A percentile compares a stretch with the other conserved stretches of the same genome.
These are phyloP conservation scores for Samia ricini DNA, from an alignment of 1,140 invertebrate genomes.

Conservation along the genomic window DNA sequence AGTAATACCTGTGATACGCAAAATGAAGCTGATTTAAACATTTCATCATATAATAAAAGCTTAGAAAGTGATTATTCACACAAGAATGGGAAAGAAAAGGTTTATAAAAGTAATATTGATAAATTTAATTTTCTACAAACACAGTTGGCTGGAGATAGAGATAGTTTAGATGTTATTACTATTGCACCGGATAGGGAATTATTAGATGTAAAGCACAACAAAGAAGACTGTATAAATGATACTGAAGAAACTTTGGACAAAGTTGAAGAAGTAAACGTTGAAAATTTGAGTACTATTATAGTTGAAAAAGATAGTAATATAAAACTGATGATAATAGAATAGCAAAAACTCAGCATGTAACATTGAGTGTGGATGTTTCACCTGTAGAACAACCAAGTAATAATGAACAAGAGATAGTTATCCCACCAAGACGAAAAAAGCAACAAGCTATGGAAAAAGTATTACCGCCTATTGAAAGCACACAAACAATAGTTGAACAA, in stretches of 20 bases:
- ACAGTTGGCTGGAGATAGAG: constrained; percentile 49
- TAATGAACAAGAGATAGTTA: constrained; percentile 44
- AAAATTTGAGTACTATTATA: constrained; percentile 14
- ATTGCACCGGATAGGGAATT: constrained; percentile 18
- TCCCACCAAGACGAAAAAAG: constrained; percentile 68
- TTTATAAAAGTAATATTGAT: constrained; percentile 62
- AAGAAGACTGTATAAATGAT: constrained; percentile 24
- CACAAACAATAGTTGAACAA: constrained; percentile 28
- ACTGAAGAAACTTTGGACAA: constrained; percentile 15
- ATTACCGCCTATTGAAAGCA: constrained; percentile 18
- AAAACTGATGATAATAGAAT: constrained; percentile 68
- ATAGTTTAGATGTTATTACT: constrained; percentile 29
- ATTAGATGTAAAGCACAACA: constrained; percentile 20
- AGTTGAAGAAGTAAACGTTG: constrained; percentile 9
- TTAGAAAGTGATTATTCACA: constrained; percentile 32
- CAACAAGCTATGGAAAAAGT: constrained; percentile 29
- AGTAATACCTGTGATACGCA: constrained; percentile 22
- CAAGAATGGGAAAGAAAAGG: constrained; percentile 38
- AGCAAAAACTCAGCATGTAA: constrained; percentile 42
- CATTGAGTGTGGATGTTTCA: constrained; percentile 25
- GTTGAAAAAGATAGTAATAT: constrained; percentile 47
- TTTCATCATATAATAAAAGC: constrained; percentile 3
- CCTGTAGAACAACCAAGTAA: constrained; percentile 19
- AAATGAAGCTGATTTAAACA: constrained; percentile 22
- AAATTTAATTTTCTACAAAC: constrained; percentile 72